Conservation (phyloP, 2,888 invertebrate species). For the Cerceris rybyensis region DNA sequence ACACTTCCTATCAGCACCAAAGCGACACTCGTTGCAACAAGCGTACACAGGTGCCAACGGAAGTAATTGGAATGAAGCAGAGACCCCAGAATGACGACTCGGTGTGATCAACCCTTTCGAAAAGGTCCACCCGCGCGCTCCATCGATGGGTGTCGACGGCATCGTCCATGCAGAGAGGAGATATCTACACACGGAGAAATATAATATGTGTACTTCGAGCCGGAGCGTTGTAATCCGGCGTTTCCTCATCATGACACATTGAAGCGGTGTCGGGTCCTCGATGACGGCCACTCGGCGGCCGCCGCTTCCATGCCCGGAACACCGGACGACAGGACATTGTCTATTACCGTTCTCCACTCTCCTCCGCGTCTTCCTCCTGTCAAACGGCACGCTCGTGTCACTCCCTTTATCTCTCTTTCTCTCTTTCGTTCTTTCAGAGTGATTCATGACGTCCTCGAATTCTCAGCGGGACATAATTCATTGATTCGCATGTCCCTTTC, state of each 20-base stretch:
- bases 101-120: too few relatives aligned
- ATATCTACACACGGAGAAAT: slow-evolving; percentile 53
- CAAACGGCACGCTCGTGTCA: neutral
- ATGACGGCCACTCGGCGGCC: slow-evolving; percentile 46
- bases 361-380: neutral
- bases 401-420: slow-evolving; percentile 19
- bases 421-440: slow-evolving; percentile 15
- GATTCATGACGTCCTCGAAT: slow-evolving; percentile 20
- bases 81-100: too few relatives aligned
- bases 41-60: too few relatives aligned
- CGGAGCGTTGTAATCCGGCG: slow-evolving; percentile 77
- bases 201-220: slow-evolving; percentile 45
- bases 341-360: slow-evolving; percentile 72
- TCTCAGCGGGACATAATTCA: neutral
- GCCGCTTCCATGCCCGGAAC: slow-evolving; percentile 65
- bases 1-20: too few relatives aligned
- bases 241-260: slow-evolving; percentile 79
- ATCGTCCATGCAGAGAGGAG: slow-evolving; percentile 49
- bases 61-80: too few relatives aligned
- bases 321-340: slow-evolving; percentile 79
- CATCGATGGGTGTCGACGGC: slow-evolving; percentile 39
- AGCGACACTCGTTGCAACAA: too few relatives aligned
- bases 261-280: slow-evolving; percentile 76
- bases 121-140: too few relatives aligned
- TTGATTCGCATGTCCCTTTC: slow-evolving; percentile 3